Conservation (phyloP, 2,888 invertebrate species). For the Anorthoa munda region DNA sequence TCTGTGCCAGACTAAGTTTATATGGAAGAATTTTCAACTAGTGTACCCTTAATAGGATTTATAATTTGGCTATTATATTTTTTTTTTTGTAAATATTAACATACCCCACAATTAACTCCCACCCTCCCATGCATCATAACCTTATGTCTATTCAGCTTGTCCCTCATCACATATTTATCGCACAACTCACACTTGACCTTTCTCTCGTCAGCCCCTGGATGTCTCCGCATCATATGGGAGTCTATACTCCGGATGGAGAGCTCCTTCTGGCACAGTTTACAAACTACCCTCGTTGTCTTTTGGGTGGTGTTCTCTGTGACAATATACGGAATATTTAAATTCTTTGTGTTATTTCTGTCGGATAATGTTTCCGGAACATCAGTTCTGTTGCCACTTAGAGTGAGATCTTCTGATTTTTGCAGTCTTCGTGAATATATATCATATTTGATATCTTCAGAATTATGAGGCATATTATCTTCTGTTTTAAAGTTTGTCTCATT, state of each 20-base stretch:
- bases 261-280: constrained; percentile 77
- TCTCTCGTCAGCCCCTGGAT: constrained; percentile 76
- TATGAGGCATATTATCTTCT: fast-evolving
- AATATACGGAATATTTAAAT: constrained; percentile 44
- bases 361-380: not conserved
- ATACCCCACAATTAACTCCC: constrained; percentile 71
- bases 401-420: not conserved
- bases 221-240: constrained; percentile 72
- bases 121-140: constrained; percentile 67
- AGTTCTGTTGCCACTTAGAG: not conserved
- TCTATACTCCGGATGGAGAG: constrained; percentile 76
- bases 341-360: not conserved
- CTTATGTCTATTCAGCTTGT: constrained; percentile 72
- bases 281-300: constrained; percentile 68
- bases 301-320: constrained; percentile 14
- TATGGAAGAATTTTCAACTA: too few relatives aligned
- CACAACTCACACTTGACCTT: constrained; percentile 79
- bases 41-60: too few relatives aligned
- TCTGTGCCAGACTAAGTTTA: too few relatives aligned
- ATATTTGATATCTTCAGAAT: not conserved
- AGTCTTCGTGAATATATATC: not conserved
- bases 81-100: constrained; percentile 44
- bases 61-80: too few relatives aligned
- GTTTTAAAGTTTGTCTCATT: not conserved
- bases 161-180: constrained; percentile 70